These are phyloP conservation scores for Falco columbarius DNA, from an alignment of 2,797 vertebrate genomes.

Conservation along the genomic window DNA sequence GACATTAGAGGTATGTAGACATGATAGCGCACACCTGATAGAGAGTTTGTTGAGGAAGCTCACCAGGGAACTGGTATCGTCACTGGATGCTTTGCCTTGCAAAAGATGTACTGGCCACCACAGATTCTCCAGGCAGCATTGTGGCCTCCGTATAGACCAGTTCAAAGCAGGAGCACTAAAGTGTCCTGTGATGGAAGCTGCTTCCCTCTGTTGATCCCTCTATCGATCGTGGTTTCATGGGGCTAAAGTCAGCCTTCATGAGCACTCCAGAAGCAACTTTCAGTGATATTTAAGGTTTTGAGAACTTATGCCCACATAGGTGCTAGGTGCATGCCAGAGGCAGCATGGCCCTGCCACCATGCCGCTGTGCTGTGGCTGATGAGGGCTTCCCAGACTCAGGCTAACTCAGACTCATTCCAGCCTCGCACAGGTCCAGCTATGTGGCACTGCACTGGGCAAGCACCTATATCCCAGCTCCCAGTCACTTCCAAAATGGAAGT, in stretches of 20 bases:
- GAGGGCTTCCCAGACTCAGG: neutral
- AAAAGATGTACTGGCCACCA: neutral
- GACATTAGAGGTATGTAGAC: neutral
- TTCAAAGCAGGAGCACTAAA: neutral
- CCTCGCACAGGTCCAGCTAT: neutral
- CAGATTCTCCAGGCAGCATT: neutral
- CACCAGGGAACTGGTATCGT: neutral
- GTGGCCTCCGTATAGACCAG: neutral
- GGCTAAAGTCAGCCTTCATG: neutral
- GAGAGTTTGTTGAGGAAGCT: neutral
- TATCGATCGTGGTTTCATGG: neutral
- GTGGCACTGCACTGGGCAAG: neutral
- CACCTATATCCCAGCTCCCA: neutral
- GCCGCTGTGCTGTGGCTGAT: neutral
- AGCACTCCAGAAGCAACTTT: neutral
- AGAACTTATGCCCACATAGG: neutral
- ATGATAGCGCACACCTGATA: accelerated
- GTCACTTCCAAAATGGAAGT: neutral
- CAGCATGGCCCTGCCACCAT: neutral
- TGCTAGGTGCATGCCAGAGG: neutral
- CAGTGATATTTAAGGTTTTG: neutral
- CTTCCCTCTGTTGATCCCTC: neutral
- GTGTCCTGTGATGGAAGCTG: neutral
- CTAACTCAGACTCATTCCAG: neutral
- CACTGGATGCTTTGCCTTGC: neutral